Percentiles rank a stretch among this genome's conserved stretches.
Conservation (phyloP, 2,113 vertebrate genomes). For the Ovis aries region ARS-UI_Ramb_v3.0 NC_056066.1:58424501-58425000, state of each 20-base stretch:
- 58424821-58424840: not conserved
- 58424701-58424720: rapidly evolving
- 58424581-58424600: not conserved
- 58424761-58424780: not conserved
- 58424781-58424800: not conserved
- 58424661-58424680: not conserved
- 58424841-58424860: not conserved
- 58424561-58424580: not conserved
- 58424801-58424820: not conserved
- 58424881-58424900: rapidly evolving
- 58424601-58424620: not conserved
- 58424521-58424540: not conserved
- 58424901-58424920: rapidly evolving
- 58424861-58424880: not conserved
- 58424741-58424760: rapidly evolving
- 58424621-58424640: not conserved
- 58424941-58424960: rapidly evolving
- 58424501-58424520: not conserved
- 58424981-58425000: rapidly evolving
- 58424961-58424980: not conserved
- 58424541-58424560: not conserved
- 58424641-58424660: not conserved
- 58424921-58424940: rapidly evolving
- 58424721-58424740: too few relatives aligned
- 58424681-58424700: not conserved